These are phyloP conservation scores for Sebastes steindachneri DNA, from an alignment of 2,797 vertebrate species.

Conservation along the genomic window DNA sequence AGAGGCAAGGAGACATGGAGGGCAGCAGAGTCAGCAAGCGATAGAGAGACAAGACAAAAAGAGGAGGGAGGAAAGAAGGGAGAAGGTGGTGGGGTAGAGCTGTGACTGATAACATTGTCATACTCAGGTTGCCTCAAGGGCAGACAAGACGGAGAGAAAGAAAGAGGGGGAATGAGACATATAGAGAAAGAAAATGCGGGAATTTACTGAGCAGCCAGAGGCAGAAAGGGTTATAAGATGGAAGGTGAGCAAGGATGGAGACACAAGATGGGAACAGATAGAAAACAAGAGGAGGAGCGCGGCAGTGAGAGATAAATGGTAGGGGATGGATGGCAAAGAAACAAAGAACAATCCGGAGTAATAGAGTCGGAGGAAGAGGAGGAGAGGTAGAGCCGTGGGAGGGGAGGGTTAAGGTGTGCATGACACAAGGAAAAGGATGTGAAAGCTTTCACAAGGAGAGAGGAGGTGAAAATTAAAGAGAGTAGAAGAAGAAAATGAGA, in stretches of 20 bases:
- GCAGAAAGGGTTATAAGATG: slow-evolving; percentile 41
- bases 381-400: background rate
- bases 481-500: background rate
- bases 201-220: slow-evolving; percentile 66
- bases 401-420: background rate
- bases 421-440: background rate
- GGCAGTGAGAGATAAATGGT: slow-evolving; percentile 23
- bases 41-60: slow-evolving; percentile 39
- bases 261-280: slow-evolving; percentile 17
- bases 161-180: slow-evolving; percentile 60
- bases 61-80: background rate
- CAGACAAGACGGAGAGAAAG: slow-evolving; percentile 63
- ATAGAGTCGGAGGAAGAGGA: slow-evolving; percentile 7
- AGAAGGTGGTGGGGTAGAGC: slow-evolving; percentile 49
- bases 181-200: slow-evolving; percentile 55
- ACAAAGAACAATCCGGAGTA: slow-evolving; percentile 17
- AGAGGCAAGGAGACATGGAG: slow-evolving; percentile 62
- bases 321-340: slow-evolving; percentile 34
- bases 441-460: background rate
- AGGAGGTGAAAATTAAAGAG: slow-evolving; percentile 2
- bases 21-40: slow-evolving; percentile 60
- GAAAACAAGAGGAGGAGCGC: slow-evolving; percentile 5
- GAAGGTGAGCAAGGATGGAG: slow-evolving; percentile 62
- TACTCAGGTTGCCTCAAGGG: slow-evolving; percentile 79
- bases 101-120: slow-evolving; percentile 80